phyloP scores from a whole-genome alignment of 2,113 vertebrate genomes.

The Sakesphorus luctuosus region DNA sequence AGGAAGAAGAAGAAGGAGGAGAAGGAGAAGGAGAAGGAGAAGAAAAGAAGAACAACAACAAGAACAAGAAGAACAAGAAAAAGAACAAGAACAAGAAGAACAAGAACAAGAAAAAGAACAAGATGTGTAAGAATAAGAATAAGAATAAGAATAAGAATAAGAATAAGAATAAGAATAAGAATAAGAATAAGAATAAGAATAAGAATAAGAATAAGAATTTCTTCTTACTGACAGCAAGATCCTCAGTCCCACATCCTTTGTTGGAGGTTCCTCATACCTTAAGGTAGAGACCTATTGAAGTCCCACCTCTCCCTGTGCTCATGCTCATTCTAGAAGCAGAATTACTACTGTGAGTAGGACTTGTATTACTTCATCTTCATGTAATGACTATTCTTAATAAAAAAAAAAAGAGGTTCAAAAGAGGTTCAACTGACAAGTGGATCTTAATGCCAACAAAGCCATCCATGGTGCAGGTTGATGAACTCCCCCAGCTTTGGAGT shows the following conservation, averaged over 20 bases:
- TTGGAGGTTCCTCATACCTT: background rate
- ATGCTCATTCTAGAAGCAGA: background rate
- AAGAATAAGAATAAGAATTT: background rate
- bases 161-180: no score
- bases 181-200: no score
- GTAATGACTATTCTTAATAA: background rate
- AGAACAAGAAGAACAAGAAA: no score
- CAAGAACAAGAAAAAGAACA: no score
- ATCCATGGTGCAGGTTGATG: background rate
- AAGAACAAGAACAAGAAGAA: no score
- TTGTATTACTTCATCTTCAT: background rate
- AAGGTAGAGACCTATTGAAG: background rate
- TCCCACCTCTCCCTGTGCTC: no score
- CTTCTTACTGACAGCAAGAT: background rate
- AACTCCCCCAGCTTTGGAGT: background rate
- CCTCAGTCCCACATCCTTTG: background rate
- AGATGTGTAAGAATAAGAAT: no score
- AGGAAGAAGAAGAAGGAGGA: no score
- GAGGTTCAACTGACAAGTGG: background rate
- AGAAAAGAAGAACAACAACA: no score
- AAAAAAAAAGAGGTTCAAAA: background rate
- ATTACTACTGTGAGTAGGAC: background rate
- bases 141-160: no score
- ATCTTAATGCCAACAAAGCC: background rate
- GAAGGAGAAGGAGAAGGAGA: no score